Percentiles rank a stretch among this genome's conserved stretches.
phyloP scores from a whole-genome alignment of 2,888 invertebrate species.

The Ptycholaimellus sp. region DNA sequence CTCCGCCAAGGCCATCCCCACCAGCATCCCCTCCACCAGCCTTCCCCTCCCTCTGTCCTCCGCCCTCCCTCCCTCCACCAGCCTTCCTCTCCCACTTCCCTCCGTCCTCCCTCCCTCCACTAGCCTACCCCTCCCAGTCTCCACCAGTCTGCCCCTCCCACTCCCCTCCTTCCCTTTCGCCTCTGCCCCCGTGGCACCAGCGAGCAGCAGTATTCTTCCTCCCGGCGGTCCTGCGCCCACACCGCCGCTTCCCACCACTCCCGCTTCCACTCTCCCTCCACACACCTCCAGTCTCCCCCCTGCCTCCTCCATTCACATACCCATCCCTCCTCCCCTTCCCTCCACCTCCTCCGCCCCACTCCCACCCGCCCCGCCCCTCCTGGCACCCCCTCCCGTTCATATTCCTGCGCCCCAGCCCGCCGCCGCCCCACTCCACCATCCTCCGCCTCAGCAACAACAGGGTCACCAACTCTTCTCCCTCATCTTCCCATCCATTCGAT shows the following conservation, averaged over 20 bases:
- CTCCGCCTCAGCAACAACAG: not conserved
- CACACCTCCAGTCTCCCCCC: too few relatives aligned
- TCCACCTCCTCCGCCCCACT: not conserved
- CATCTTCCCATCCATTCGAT: not conserved
- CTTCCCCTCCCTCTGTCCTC: not conserved
- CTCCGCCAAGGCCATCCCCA: too few relatives aligned
- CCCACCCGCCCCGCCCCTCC: not conserved
- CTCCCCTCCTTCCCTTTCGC: too few relatives aligned
- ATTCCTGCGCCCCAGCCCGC: not conserved
- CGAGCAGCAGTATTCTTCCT: not conserved
- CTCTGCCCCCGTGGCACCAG: too few relatives aligned
- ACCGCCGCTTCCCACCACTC: not conserved
- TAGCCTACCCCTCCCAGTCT: not conserved
- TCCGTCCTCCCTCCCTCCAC: not conserved
- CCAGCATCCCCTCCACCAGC: not conserved
- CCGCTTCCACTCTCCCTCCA: not conserved
- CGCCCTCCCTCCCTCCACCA: not conserved
- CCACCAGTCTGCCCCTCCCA: slow-evolving; percentile 1
- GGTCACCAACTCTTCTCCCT: not conserved
- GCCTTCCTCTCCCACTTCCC: not conserved
- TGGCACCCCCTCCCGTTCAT: not conserved
- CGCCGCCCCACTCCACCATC: not conserved
- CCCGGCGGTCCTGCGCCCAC: not conserved
- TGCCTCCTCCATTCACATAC: not conserved
- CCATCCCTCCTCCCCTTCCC: not conserved